Evolutionary conservation across 2,888 invertebrate species (phyloP), one percentile per base, ranked within the genome.

Genomic region (Barypeithes pellucidus): DNA sequence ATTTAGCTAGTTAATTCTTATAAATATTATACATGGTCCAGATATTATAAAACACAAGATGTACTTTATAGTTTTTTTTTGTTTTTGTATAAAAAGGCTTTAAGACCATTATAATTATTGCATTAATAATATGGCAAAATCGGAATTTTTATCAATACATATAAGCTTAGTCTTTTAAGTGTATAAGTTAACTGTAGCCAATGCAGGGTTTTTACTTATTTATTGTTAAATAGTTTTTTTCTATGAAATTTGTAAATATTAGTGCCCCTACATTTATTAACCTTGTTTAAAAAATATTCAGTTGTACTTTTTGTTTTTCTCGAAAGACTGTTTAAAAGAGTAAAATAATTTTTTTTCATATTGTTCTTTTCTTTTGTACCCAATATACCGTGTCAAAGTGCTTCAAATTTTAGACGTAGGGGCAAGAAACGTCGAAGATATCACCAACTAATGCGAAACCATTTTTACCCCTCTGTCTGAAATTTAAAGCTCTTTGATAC

Each of bases 291-390:
- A 71, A 39, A 65, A 14, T 14, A 57, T 43, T 41, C 9, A 59
- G 47, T 45, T 72, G 50, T 66, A 72, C 14, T 45, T 67, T 65
- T 72, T 72, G 76, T 76, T 75, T 71, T 74, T 73, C 72, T 77
- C 75, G 74, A 72, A 80, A 80, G 79, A 80, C 79, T 80, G 79
- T 79, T 79, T 72, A 68, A 63, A 52, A 67, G 77, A 76, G 76
- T 78, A 80, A 80, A 80, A 52, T 77, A 79, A 79, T 76, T 78
- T 61, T 68, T 69, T 69, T 61, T 69, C 61, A 14, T 7, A 12
- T n/a, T 43, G 39, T 45, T 57, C 14, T 43, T 39, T 41, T 54
- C 18, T 43, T 67, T n/a, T n/a, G n/a, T n/a, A n/a, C n/a, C n/a
- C n/a, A n/a, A n/a, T n/a, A n/a, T n/a, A n/a, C n/a, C n/a, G n/a